Base-by-base conservation (phyloP, 2,113 vertebrate species). In the Rhea pennata region DNA sequence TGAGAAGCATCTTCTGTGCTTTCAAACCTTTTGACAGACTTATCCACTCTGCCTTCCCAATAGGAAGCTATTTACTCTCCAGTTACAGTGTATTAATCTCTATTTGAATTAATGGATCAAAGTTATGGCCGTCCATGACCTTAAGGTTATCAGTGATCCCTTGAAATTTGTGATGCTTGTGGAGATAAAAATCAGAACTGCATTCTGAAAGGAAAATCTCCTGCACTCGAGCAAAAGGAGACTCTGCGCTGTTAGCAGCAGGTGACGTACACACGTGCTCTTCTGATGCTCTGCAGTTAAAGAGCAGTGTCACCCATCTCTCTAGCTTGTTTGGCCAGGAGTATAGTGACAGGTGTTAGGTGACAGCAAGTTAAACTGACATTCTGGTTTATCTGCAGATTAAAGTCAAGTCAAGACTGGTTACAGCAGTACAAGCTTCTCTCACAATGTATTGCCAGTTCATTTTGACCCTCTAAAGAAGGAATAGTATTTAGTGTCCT, bases 351-450 rank as follows among this genome's bases (percentile, higher is more conserved):
- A 87, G 83, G 58, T 87, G 91, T 62, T 92, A 87, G 74, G 84
- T 91, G 88, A 94, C 94, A 94, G 92, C 46, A 15, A 94, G 81
- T 91, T 95, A 93, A 92, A 95, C 71, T 93, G 95, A 92, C 92
- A 59, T 90, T 80, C 82, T 86, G 78, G 71, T 94, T 95, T 95
- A 94, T 96, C 94, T 96, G 87, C 71, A 92, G 87, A 94, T 58
- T n/a, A 80, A 91, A 94, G 89, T 92, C 85, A 70, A 92, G 90
- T 95, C 96, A 95, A 91, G 87, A 77, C 75, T 88, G 54, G 84
- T 96, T 93, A 95, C 23, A 76, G 74, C 78, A 92, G 46, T 78
- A n/a, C 59, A 64, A 83, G 62, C 31, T 31, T 90, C 67, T 96
- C 76, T 64, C 3, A 2, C 50, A 62, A 67, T 23, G 31, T 67